These are phyloP conservation scores for Oedothorax gibbosus DNA, from an alignment of 1,140 invertebrate genomes.

Conservation along the genomic window DNA sequence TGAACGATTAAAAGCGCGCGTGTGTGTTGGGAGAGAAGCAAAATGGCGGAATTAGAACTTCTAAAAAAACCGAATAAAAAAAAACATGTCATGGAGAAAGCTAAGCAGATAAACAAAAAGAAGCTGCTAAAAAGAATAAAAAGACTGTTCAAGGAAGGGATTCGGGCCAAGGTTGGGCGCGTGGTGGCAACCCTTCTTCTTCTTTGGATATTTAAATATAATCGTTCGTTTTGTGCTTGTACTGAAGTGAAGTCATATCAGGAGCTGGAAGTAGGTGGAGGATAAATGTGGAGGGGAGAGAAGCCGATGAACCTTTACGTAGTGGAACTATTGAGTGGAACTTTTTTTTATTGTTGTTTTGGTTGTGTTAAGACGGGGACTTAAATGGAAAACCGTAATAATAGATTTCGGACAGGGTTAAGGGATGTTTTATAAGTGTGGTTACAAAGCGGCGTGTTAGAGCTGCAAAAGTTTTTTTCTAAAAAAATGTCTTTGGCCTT, in stretches of 20 bases:
- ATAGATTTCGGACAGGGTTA: no score
- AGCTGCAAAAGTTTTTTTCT: no score
- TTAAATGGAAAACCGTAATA: no score
- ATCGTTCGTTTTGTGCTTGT: not conserved
- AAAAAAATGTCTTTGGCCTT: no score
- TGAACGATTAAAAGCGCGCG: constrained; percentile 45
- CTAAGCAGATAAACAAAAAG: constrained; percentile 44
- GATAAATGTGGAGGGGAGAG: constrained; percentile 20
- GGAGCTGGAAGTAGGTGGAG: constrained; percentile 28
- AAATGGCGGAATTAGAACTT: not conserved
- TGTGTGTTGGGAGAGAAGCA: not conserved
- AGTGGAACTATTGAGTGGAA: no score
- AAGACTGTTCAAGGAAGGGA: constrained; percentile 10
- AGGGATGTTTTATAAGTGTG: no score
- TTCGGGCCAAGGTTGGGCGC: constrained; percentile 44
- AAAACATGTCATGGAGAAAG: constrained; percentile 56
- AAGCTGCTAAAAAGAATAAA: constrained; percentile 4
- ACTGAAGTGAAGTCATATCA: constrained; percentile 36
- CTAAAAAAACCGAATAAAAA: constrained; percentile 14
- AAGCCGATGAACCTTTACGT: constrained; percentile 44
- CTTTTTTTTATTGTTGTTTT: no score
- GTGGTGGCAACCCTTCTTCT: not conserved
- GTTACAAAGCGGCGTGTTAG: no score
- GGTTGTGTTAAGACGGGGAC: no score
- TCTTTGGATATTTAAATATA: no score